Base-by-base conservation (phyloP, 2,113 vertebrate genomes). In the Salminus brasiliensis region DNA sequence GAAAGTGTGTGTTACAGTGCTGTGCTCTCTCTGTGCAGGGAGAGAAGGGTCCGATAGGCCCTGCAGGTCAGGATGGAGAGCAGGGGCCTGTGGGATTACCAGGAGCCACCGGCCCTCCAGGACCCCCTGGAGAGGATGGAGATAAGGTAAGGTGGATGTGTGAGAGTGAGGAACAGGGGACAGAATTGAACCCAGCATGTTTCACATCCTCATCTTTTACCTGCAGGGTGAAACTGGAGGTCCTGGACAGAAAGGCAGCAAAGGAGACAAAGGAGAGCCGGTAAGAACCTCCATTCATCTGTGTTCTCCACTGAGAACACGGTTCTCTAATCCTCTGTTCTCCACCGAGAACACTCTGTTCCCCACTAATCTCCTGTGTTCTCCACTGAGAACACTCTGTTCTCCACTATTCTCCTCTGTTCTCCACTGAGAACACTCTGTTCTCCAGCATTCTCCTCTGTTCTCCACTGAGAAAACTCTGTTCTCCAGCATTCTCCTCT, bases 261-360 rank as follows among this genome's bases (percentile, higher is more conserved):
- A 94, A 90, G 93, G 91, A 86, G 93, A 93, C 85, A 94, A 94
- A 88, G 93, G 93, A 34, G 93, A 94, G 91, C 36, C 69, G 16
- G 93, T 93, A 55, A 90, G 93, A 49, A 49, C 52, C 23, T 55
- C 36, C 9, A 9, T 39, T 39, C 36, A 5, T 9, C 36, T 39
- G 45, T 66, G 63, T 67, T 2, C 52, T 32, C 8, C 11, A 52
- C 18, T 53, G 30, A 9, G 4, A 4, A 5, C 36, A 4, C 9
- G 36, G 8, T 47, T 47, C 45, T 39, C 4, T 39, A 9, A 5
- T 39, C 36, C 36, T 39, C 36, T 39, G 36, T 39, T 39, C 36
- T 39, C 36, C n/a, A n/a, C n/a, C n/a, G n/a, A n/a, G n/a, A n/a
- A n/a, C n/a, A n/a, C 36, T 39, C 4, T 39, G 9, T 39, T 4